Base-by-base conservation (phyloP, 2,888 invertebrate genomes). In the Leucophora obtusa region DNA sequence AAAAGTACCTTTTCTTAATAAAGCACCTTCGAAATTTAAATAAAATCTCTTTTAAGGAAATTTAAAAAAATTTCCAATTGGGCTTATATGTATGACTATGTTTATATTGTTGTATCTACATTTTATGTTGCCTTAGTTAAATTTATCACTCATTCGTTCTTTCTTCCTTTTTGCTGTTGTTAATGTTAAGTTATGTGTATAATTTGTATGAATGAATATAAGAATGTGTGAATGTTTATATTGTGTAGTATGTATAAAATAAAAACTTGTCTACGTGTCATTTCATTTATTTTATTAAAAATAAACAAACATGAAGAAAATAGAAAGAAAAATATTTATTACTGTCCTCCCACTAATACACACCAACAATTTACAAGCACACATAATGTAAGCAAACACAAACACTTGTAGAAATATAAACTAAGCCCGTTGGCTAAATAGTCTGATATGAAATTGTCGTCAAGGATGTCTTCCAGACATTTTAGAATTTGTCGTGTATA, bases 141-240 rank as follows among this genome's bases (percentile, higher is more conserved):
- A 47, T 47, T 47, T 47, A 47, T 47, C 43, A 47, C n/a, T n/a
- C n/a, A 47, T 47, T 47, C 43, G n/a, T n/a, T 65, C 21, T 7
- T 28, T 28, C 15, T 53, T 65, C 18, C 21, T 43, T n/a, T 21
- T 21, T 21, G 11, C 15, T 62, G 77, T 68, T 78, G 66, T 66
- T 68, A 60, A 60, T 78, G 77, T 72, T 62, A 68, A 72, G 77
- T 72, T 78, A 68, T 71, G 77, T 78, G 66, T 66, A 66, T 78
- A 68, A 78, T 78, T 68, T 68, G 72, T 78, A 21, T 59, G 17
- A 59, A 47, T 17, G 9, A 10, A 56, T 21, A 38, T 50, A 24
- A 50, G 15, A 24, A 50, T 24, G 21, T n/a, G 50, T 47, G 15
- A n/a, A 21, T 65, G 24, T 18, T 47, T 28, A 38, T 5, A 38